These are phyloP conservation scores for Eulemur albifrons DNA, from an alignment of 2,797 vertebrate species.

Conservation along the genomic window DNA sequence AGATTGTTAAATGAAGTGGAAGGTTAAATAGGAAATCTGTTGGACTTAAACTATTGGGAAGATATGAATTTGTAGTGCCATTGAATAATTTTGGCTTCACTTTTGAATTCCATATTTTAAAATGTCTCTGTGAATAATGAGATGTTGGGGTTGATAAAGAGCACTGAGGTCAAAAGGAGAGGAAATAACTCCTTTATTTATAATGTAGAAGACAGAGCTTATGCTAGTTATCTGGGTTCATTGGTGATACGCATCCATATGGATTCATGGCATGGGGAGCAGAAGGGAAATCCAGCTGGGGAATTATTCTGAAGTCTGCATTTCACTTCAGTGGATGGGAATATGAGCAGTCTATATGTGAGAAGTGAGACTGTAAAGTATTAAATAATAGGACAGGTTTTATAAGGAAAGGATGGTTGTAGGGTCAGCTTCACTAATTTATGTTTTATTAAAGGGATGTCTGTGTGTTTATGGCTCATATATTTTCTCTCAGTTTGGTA, in stretches of 20 bases:
- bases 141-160: neutral
- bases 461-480: neutral
- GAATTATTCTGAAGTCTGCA: neutral
- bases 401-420: neutral
- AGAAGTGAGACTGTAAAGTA: neutral
- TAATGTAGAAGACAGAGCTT: neutral
- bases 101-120: slow-evolving; percentile 22
- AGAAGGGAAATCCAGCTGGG: neutral
- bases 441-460: neutral
- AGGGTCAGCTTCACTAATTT: neutral
- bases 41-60: slow-evolving; percentile 13
- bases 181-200: neutral
- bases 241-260: neutral
- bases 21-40: slow-evolving; percentile 34
- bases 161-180: neutral
- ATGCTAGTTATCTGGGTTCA: neutral
- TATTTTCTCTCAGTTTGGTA: neutral
- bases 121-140: slow-evolving; percentile 12
- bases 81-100: slow-evolving; percentile 9
- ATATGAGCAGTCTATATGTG: neutral
- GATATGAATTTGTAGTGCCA: neutral
- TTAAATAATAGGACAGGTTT: neutral
- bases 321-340: neutral
- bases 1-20: slow-evolving; percentile 47
- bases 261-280: neutral